These are phyloP conservation scores for Metopia argyrocephala DNA, from an alignment of 2,888 invertebrate species.

Conservation along the genomic window DNA sequence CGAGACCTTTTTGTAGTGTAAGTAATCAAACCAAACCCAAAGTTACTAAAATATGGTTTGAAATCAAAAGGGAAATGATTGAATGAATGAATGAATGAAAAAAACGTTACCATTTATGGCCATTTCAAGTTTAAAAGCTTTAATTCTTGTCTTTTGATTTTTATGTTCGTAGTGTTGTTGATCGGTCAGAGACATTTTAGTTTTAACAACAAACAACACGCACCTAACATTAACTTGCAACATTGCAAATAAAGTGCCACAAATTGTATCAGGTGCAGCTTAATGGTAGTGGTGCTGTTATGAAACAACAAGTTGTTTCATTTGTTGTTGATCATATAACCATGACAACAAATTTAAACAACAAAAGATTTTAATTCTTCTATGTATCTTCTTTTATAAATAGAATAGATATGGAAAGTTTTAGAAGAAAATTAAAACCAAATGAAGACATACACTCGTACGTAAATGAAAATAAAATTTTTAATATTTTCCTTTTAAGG, in stretches of 20 bases:
- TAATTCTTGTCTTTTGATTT: constrained; percentile 6
- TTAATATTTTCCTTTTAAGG: not conserved
- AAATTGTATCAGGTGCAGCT: constrained; percentile 23
- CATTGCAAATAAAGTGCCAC: constrained; percentile 23
- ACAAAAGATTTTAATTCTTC: not conserved
- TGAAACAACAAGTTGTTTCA: not conserved
- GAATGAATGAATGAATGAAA: constrained; percentile 27
- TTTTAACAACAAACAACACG: constrained; percentile 9
- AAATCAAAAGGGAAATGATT: constrained; percentile 58
- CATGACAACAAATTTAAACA: constrained; percentile 72
- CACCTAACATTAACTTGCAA: constrained; percentile 57
- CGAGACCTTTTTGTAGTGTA: constrained; percentile 30
- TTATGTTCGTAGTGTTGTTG: constrained; percentile 1
- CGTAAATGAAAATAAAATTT: not conserved
- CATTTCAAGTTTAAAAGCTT: constrained; percentile 61
- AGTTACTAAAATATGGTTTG: constrained; percentile 21
- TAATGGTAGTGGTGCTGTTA: constrained; percentile 21
- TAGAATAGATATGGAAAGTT: not conserved
- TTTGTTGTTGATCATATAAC: constrained; percentile 75
- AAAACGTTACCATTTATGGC: constrained; percentile 42
- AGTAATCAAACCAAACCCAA: constrained; percentile 1
- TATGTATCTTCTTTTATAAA: not conserved
- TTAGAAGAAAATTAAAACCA: not conserved
- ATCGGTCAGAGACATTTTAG: constrained; percentile 34
- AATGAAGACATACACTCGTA: not conserved